Base-by-base conservation (phyloP, 2,113 vertebrate species). In the Hiodon alosoides region DNA sequence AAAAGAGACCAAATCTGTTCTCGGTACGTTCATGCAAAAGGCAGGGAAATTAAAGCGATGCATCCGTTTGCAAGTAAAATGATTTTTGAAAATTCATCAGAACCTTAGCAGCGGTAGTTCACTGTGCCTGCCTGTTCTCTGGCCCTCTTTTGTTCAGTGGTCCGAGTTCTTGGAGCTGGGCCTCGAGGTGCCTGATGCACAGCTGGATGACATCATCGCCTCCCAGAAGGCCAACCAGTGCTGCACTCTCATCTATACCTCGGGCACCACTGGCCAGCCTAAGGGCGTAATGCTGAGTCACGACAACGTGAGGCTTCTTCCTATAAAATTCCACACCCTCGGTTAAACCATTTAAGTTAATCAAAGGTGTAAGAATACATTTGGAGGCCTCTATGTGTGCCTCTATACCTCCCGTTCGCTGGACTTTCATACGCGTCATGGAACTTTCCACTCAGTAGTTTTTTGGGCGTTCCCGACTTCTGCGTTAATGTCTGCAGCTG, bases 271-370 rank as follows among this genome's bases (percentile, higher is more conserved):
- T 0, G 95, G 94, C 0, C 81, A 89, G 66, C 96, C 97, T 7
- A 98, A 98, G 82, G 97, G 93, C 1, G 94, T 95, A 13, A 98
- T 99, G 97, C 92, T 99, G 0, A 98, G 96, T 69, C 97, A 99
- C 0, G 96, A 99, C 87, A 99, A 99, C 0, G 96, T 97, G 59
- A 92, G 94, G 83, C 4, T 3, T 14, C 46, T n/a, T 7, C 9
- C 66, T 13, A 13, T 31, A 31, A 31, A 31, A 2, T 31, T 0
- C 9, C n/a, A 16, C 48, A 16, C 14, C 8, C 5, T 31, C 16
- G 17, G 31, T 31, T 31, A 31, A 31, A 31, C 31, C 31, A 31
- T 31, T 31, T 31, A 31, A 31, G 31, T 31, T 31, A 31, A 31
- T 31, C 31, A 31, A 31, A 31, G 31, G 31, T 31, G 31, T 31